Percentiles rank a stretch among this genome's conserved stretches.
These are phyloP conservation scores for Eurypyga helias DNA, from an alignment of 2,113 vertebrate genomes.

Conservation along the genomic window DNA sequence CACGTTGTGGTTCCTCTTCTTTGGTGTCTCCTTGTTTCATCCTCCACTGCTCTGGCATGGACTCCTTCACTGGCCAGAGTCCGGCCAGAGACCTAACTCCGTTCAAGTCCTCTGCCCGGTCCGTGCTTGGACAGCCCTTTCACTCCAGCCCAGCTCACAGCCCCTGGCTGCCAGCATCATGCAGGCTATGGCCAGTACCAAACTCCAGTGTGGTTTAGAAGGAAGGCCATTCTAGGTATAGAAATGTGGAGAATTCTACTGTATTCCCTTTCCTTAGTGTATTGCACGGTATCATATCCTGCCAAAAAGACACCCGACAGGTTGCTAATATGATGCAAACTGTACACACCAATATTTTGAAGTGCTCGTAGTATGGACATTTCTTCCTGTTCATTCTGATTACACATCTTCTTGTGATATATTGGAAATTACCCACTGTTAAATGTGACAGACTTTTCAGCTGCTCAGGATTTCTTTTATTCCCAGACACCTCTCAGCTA, in stretches of 20 bases:
- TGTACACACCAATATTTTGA: background rate
- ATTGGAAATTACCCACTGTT: background rate
- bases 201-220: background rate
- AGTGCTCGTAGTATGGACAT: background rate
- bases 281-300: no score
- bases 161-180: fast-evolving
- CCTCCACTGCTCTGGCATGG: background rate
- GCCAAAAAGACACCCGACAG: background rate
- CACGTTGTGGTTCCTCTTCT: background rate
- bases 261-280: background rate
- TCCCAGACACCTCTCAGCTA: background rate
- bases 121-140: background rate
- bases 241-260: background rate
- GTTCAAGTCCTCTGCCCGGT: background rate
- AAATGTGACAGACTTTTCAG: background rate
- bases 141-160: background rate
- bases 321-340: background rate
- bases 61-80: background rate
- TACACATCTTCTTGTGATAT: background rate
- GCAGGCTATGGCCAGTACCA: background rate
- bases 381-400: background rate
- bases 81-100: background rate
- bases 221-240: background rate
- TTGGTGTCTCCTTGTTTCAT: background rate
- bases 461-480: background rate